Conservation (phyloP, 53 echinoderm and acorn worm genomes). For the Henricia sp. region DNA sequence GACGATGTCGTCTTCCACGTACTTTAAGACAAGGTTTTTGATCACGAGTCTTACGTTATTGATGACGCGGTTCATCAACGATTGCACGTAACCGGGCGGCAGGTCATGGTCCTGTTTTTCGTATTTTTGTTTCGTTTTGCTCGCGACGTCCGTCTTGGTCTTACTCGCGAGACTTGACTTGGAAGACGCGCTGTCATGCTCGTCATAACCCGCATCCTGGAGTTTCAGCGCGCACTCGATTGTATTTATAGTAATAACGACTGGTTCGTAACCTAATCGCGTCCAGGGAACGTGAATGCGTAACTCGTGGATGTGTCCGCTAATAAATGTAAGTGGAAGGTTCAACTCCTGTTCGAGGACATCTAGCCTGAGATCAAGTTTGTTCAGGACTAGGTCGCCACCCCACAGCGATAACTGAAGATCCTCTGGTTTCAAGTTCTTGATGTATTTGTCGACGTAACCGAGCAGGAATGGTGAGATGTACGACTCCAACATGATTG, state of each 20-base stretch:
- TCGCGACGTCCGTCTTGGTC: slow-evolving; percentile 24
- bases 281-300: slow-evolving; percentile 98
- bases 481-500: slow-evolving; percentile 94
- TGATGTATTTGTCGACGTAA: slow-evolving; percentile 99
- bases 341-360: slow-evolving; percentile 91
- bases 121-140: slow-evolving; percentile 22
- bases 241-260: slow-evolving; percentile 92
- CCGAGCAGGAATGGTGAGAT: slow-evolving; percentile 92
- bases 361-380: slow-evolving; percentile 91
- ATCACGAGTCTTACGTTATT: slow-evolving; percentile 91
- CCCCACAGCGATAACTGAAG: slow-evolving; percentile 98
- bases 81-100: slow-evolving; percentile 93
- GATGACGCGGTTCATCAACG: slow-evolving; percentile 87
- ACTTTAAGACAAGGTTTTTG: slow-evolving; percentile 95
- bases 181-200: slow-evolving; percentile 79
- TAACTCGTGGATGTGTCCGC: slow-evolving; percentile 94
- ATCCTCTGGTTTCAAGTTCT: slow-evolving; percentile 97
- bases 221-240: slow-evolving; percentile 92
- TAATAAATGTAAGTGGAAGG: slow-evolving; percentile 86
- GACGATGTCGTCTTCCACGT: slow-evolving; percentile 97
- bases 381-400: slow-evolving; percentile 92
- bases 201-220: slow-evolving; percentile 68
- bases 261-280: slow-evolving; percentile 87
- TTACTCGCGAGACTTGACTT: slow-evolving; percentile 66
- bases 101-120: slow-evolving; percentile 69